Base-by-base conservation (phyloP, 2,888 invertebrate species). In the Metopia argyrocephala region DNA sequence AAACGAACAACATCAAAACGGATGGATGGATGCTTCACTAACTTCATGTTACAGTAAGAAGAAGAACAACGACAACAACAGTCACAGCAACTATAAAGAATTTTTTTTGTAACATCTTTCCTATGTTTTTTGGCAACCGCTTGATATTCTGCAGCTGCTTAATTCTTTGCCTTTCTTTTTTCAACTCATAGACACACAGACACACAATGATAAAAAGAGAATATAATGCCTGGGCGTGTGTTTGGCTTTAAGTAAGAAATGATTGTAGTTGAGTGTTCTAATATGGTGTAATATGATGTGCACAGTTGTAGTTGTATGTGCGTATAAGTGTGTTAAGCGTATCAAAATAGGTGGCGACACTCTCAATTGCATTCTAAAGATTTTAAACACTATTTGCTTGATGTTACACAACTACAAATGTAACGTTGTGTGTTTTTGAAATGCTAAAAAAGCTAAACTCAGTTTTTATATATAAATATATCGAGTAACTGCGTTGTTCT, bases 271-370 rank as follows among this genome's bases (percentile, higher is more conserved):
- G 25, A 38, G 38, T 62, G 61, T 12, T 61, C n/a, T n/a, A n/a
- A 52, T 54, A 23, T 28, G 57, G 23, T 46, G 21, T 31, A 38
- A n/a, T 57, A 25, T 52, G 12, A 15, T 73, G 48, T 64, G 48
- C 27, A 28, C 5, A 18, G 18, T 5, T 57, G 18, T 57, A 12
- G 20, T 20, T 20, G 28, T 31, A 2, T 31, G 57, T 18, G 20
- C 7, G 56, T 54, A 2, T 23, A 27, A 46, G 45, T 54, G 54
- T 45, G 52, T 27, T 31, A 61, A 73, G 59, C 69, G 69, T 78
- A 78, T 74, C 61, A 65, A 62, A 78, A 78, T 78, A 78, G 57
- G 46, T 78, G 81, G 81, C 69, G 70, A 78, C 81, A 70, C 78
- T 78, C 81, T 75, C 70, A 78, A 81, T 66, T 75, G 57, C 50